Evolutionary conservation across 2,888 invertebrate species (phyloP), one percentile per base, ranked within the genome.

Genomic region (Cheilosia soror): DNA sequence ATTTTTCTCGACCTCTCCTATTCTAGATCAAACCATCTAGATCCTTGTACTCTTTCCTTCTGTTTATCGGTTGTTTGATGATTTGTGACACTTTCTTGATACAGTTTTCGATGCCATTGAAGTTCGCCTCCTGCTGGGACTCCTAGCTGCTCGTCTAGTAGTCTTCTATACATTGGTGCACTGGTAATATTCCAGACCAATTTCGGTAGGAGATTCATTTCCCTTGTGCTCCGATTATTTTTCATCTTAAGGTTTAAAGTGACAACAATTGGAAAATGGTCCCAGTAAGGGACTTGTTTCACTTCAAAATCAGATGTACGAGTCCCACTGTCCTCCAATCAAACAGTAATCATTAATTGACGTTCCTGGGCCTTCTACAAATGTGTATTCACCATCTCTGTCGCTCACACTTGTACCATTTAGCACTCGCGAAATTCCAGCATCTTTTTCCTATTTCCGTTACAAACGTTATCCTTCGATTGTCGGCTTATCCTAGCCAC

Each of bases 291-390:
- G 6, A 15, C 57, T 37, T 37, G 57, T 20, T 37, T 37, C 11
- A 37, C 20, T 33, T 37, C 20, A 31, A 57, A 29, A n/a, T 53
- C 29, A 4, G 5, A 29, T 53, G 29, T 29, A 29, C 13, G 27
- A 25, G 13, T 9, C 25, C 53, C 53, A 53, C 5, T 53, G 29
- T 11, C 29, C 53, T 29, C n/a, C n/a, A 13, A 29, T 5, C 6
- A 53, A n/a, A 29, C 53, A 53, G 29, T 53, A 53, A 13, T 53
- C 29, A 53, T 27, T 53, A 9, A 53, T 29, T 27, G 53, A 53
- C 29, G 13, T n/a, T 29, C 15, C 53, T 53, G 33, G 33, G 0
- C 33, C 5, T 53, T 27, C n/a, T n/a, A 44, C 27, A 62, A 62
- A 62, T 25, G 44, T 62, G 7, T 44, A 4, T 13, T 29, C 27